phyloP scores from a whole-genome alignment of 2,113 vertebrate genomes.

The Hyperopisus bebe region DNA sequence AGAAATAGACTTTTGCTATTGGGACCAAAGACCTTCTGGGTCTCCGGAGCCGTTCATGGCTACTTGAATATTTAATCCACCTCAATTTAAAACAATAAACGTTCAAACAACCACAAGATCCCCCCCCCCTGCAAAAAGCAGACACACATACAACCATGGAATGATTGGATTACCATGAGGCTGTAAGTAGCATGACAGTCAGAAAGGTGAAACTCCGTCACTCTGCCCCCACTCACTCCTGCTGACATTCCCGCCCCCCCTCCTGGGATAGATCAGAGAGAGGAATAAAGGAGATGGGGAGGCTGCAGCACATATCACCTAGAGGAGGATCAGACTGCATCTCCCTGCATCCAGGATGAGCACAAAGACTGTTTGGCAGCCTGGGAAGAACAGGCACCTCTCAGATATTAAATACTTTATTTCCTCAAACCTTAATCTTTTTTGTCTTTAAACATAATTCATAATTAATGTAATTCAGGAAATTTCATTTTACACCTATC shows the following conservation, averaged over 20 bases:
- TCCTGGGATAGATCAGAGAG: not conserved
- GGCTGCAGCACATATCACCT: not conserved
- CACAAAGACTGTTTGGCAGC: not conserved
- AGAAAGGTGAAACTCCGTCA: not conserved
- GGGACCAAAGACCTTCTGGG: not conserved
- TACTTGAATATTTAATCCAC: not conserved
- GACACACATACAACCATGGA: not conserved
- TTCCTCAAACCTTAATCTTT: not conserved
- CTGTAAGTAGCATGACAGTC: constrained; percentile 16
- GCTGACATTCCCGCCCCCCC: not conserved
- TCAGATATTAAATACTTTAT: not conserved
- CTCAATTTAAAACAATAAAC: not conserved
- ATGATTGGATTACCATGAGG: not conserved
- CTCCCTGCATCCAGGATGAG: not conserved
- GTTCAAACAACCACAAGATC: not conserved
- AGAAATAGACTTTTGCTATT: not conserved
- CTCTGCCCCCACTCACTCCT: not conserved
- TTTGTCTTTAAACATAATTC: not conserved
- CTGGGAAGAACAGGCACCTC: not conserved
- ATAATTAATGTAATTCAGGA: not conserved
- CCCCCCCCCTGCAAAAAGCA: too few species aligned
- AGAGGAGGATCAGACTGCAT: not conserved
- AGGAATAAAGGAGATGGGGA: not conserved
- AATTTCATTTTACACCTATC: not conserved
- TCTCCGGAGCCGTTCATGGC: not conserved